Evolutionary conservation across 2,113 vertebrate species (phyloP).

Genomic region (Mesitornis unicolor): DNA sequence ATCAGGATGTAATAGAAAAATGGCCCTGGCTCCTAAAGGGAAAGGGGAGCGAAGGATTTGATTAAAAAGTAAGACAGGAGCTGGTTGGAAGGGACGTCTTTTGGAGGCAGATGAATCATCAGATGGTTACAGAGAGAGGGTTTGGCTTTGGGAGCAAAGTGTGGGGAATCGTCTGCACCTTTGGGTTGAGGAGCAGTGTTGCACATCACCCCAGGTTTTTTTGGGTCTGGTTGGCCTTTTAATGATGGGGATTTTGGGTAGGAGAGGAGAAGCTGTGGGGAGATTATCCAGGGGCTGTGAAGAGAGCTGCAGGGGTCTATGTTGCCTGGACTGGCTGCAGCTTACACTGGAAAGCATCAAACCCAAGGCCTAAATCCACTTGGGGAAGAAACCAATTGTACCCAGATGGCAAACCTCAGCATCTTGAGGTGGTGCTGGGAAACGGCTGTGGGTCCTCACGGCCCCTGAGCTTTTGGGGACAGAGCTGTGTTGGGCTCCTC

Average conservation of each 20-base stretch:
- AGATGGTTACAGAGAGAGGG: not conserved
- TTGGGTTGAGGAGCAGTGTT: not conserved
- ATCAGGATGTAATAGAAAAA: conserved; percentile 37
- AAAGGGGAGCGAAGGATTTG: conserved; percentile 20
- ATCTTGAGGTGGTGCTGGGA: not conserved
- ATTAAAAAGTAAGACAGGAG: conserved; percentile 16
- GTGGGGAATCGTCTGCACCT: not conserved
- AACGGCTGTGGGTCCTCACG: not conserved
- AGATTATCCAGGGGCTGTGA: not conserved
- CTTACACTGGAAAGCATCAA: not conserved
- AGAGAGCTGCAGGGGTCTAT: not conserved
- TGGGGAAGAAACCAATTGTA: not conserved
- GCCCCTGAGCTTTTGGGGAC: not conserved
- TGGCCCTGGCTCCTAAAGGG: not conserved
- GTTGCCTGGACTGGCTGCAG: too few relatives aligned
- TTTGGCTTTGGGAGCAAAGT: not conserved
- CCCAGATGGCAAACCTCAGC: not conserved
- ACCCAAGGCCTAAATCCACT: not conserved
- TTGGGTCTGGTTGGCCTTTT: not conserved
- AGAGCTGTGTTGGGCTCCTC: not conserved
- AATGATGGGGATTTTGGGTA: not conserved
- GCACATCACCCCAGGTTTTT: accelerated
- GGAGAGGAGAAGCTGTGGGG: not conserved
- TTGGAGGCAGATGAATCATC: not conserved
- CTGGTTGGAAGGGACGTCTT: not conserved